Base-by-base conservation (phyloP, 2,797 vertebrate species). In the Sciaenops ocellatus region DNA sequence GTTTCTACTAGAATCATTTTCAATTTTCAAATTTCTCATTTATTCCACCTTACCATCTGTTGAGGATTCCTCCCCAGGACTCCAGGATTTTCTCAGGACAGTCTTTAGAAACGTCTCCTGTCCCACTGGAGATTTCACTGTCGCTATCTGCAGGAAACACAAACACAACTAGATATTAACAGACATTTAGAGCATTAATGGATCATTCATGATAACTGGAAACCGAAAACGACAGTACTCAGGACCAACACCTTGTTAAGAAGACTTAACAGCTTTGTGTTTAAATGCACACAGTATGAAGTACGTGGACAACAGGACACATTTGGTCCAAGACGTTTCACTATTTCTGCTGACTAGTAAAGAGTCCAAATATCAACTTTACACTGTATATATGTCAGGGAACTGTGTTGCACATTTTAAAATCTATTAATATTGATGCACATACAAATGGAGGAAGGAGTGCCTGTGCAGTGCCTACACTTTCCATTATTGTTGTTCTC, bases 51-150 rank as follows among this genome's bases (percentile, higher is more conserved):
- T 95, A 99, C 98, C 98, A 99, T 98, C 95, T 97, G 85, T 91
- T 95, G 66, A 99, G 96, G 80, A 99, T 94, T 78, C 96, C 97
- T 92, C 97, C 98, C 98, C 98, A 99, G 86, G 97, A 98, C 93
- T 97, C 98, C 50, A 99, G 91, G 82, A 99, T 99, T 94, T 99
- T 98, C 95, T 99, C 97, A 12, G 98, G 97, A 93, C 98, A 99
- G 84, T 99, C 98, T 93, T 99, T 99, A 77, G 98, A 99, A 84
- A 99, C 98, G 50, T 99, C 97, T 44, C 98, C 98, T n/a, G 97
- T 98, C 78, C 98, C 98, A 88, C 98, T 99, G 83, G 97, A 98
- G 78, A 99, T 97, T 90, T 99, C 98, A 84, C 96, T 98, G 94
- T 99, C 98, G 56, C 98, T 99, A 41, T 99, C 98, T 99, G 93